These are phyloP conservation scores for Lepidocyrtoides sp. DNA, from an alignment of 2,888 invertebrate genomes.

Conservation along the genomic window DNA sequence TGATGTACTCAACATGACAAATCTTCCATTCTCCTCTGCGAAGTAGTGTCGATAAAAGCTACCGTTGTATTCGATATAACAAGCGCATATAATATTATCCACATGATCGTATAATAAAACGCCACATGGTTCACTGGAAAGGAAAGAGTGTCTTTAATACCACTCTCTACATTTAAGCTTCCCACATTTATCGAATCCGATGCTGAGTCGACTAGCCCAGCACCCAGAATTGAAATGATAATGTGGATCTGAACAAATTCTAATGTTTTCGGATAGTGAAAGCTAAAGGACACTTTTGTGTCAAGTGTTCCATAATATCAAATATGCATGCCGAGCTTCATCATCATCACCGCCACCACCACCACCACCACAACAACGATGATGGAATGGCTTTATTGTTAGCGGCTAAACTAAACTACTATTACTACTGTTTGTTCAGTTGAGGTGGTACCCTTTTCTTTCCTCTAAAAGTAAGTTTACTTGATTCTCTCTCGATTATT, in stretches of 20 bases:
- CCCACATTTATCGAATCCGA: slow-evolving; percentile 4
- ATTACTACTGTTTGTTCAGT: background rate
- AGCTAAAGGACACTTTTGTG: slow-evolving; percentile 50
- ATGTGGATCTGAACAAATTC: slow-evolving; percentile 52
- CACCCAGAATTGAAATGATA: background rate
- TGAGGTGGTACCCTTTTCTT: slow-evolving; percentile 10
- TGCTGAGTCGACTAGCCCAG: background rate
- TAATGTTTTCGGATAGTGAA: slow-evolving; percentile 26
- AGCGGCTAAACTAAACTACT: background rate
- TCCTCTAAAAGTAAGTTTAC: background rate
- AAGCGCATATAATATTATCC: background rate
- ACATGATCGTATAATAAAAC: background rate
- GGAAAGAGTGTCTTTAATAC: background rate
- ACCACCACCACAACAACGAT: background rate
- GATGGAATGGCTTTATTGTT: slow-evolving; percentile 21
- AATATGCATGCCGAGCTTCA: slow-evolving; percentile 21
- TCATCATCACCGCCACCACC: slow-evolving; percentile 8
- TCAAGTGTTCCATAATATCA: slow-evolving; percentile 44
- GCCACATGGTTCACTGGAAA: slow-evolving; percentile 25
- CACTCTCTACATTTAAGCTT: background rate
- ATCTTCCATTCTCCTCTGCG: background rate
- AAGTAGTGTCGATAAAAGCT: slow-evolving; percentile 30
- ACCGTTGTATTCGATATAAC: slow-evolving; percentile 28
- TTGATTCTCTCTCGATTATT: background rate
- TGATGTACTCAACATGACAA: slow-evolving; percentile 10